A percentile compares a stretch with the other conserved stretches of the same genome.
phyloP scores from a whole-genome alignment of 2,888 invertebrate species.

The Dendrolimus houi region DNA sequence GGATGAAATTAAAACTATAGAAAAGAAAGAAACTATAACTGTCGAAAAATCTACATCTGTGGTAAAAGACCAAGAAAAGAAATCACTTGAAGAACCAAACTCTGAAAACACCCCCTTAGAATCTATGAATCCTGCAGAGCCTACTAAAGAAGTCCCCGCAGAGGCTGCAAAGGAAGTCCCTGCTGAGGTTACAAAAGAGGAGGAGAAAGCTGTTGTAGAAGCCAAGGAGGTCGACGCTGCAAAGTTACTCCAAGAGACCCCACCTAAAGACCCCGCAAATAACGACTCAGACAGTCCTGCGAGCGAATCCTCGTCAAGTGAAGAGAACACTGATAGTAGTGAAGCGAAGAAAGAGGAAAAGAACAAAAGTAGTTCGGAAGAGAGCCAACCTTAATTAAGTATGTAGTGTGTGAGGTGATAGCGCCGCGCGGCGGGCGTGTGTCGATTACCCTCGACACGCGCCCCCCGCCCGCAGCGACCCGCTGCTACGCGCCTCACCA shows the following conservation, averaged over 20 bases:
- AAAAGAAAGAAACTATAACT: neutral
- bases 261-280: constrained; percentile 29
- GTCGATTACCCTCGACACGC: constrained; percentile 72
- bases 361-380: constrained; percentile 32
- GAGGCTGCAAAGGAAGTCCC: neutral
- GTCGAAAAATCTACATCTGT: constrained; percentile 2
- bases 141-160: neutral
- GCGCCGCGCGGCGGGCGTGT: constrained; percentile 61
- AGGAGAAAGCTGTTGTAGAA: constrained; percentile 10
- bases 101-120: constrained; percentile 1
- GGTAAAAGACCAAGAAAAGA: constrained; percentile 13
- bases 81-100: constrained; percentile 1
- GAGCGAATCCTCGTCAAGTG: constrained; percentile 5
- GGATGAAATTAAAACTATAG: too few relatives aligned
- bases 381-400: constrained; percentile 55
- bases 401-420: constrained; percentile 28
- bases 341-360: constrained; percentile 28
- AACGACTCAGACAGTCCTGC: constrained; percentile 21
- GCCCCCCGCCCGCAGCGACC: constrained; percentile 46
- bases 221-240: constrained; percentile 15
- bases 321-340: constrained; percentile 34
- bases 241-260: constrained; percentile 18
- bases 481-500: constrained; percentile 18
- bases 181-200: neutral
- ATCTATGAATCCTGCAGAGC: too few relatives aligned